These are phyloP conservation scores for Megaceryle alcyon DNA, from an alignment of 2,797 vertebrate genomes.

Conservation along the genomic window DNA sequence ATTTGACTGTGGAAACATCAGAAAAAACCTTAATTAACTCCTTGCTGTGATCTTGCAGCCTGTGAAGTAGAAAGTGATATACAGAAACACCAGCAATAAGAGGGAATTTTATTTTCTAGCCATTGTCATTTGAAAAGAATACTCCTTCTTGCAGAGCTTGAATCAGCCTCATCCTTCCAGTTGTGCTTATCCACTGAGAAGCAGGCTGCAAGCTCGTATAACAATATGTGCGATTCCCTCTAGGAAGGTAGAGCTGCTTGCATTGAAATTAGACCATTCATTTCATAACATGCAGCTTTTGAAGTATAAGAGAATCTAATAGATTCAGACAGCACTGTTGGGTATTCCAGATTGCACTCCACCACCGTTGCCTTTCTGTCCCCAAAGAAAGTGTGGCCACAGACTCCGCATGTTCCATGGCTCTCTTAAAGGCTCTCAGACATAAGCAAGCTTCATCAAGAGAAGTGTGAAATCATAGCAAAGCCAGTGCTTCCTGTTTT, in stretches of 20 bases:
- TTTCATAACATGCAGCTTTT: not conserved
- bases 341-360: conserved; percentile 32
- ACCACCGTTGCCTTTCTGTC: not conserved
- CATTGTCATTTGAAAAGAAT: not conserved
- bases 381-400: fast-evolving
- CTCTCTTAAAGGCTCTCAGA: conserved; percentile 24
- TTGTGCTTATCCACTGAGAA: not conserved
- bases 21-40: not conserved
- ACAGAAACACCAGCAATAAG: not conserved
- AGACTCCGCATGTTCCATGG: not conserved
- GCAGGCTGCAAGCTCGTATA: not conserved
- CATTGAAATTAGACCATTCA: not conserved
- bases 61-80: not conserved
- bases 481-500: conserved; percentile 52
- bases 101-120: not conserved
- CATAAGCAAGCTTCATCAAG: conserved; percentile 25
- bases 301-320: not conserved
- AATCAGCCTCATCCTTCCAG: not conserved
- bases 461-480: conserved; percentile 66
- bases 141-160: not conserved
- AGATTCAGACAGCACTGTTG: not conserved
- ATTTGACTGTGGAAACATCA: not conserved
- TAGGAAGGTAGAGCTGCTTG: not conserved
- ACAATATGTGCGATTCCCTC: fast-evolving
- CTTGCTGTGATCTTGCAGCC: not conserved